Evolutionary conservation across 2,797 vertebrate genomes (phyloP).

Genomic region (Acanthurus tractus): DNA sequence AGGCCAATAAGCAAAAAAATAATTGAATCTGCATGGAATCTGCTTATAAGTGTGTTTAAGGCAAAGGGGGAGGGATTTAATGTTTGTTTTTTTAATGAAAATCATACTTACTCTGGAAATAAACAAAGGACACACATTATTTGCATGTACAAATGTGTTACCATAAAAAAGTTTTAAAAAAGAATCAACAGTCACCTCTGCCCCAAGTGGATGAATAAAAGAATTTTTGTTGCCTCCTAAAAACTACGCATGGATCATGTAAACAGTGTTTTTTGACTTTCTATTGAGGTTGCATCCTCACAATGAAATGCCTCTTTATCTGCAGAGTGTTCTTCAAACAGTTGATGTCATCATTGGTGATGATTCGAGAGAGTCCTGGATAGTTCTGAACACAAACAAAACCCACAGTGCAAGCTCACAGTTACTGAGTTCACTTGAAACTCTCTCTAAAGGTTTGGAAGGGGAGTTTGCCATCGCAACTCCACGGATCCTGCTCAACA

Average conservation of each 20-base stretch:
- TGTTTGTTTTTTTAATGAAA: too few species aligned
- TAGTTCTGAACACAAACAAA: slow-evolving; percentile 69
- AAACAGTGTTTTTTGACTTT: neutral
- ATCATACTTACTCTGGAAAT: too few species aligned
- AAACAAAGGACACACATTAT: too few species aligned
- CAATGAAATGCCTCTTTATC: slow-evolving; percentile 27
- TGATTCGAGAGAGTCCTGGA: slow-evolving; percentile 76
- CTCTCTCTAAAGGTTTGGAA: slow-evolving; percentile 38
- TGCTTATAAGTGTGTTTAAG: too few species aligned
- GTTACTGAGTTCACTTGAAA: slow-evolving; percentile 87
- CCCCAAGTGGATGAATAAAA: too few species aligned
- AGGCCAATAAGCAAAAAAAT: too few species aligned
- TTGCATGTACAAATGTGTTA: too few species aligned
- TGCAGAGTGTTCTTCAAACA: slow-evolving; percentile 86
- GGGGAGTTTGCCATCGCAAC: slow-evolving; percentile 56
- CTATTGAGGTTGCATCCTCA: neutral
- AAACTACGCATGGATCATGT: neutral
- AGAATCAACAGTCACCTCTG: too few species aligned
- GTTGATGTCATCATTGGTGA: slow-evolving; percentile 79
- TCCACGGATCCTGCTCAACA: slow-evolving; percentile 73
- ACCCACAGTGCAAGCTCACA: slow-evolving; percentile 70
- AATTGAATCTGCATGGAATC: too few species aligned
- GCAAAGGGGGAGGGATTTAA: too few species aligned
- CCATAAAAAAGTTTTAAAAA: too few species aligned
- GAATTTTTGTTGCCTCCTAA: too few species aligned